Conservation (phyloP, 2,797 vertebrate genomes). For the Forpus xanthops region DNA sequence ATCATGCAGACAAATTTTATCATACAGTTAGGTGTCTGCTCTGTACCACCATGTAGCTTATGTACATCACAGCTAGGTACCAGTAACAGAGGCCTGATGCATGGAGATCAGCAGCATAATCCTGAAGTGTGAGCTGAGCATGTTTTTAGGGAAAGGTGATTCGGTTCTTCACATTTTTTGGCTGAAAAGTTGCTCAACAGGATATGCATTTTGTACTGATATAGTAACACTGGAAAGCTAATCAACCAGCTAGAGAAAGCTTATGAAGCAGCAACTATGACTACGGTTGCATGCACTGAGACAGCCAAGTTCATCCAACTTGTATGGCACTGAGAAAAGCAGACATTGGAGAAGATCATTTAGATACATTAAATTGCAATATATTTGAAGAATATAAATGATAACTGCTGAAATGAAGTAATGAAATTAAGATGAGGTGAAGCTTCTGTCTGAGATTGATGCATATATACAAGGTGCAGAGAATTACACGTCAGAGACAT, state of each 20-base stretch:
- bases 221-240: background rate
- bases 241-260: background rate
- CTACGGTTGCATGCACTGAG: background rate
- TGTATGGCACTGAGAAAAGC: background rate
- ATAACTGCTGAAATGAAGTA: background rate
- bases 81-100: background rate
- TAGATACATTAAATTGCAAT: background rate
- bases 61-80: background rate
- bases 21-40: background rate
- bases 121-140: background rate
- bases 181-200: background rate
- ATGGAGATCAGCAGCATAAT: background rate
- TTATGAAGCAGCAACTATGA: background rate
- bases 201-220: background rate
- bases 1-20: background rate
- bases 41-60: background rate
- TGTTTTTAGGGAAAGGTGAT: background rate
- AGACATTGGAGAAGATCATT: background rate
- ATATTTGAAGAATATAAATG: background rate
- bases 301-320: background rate
- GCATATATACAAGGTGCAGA: background rate
- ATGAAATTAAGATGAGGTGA: background rate
- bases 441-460: background rate
- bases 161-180: background rate
- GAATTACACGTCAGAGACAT: background rate